Conservation (phyloP, 2,888 invertebrate species). For the Conistra vaccinii region DNA sequence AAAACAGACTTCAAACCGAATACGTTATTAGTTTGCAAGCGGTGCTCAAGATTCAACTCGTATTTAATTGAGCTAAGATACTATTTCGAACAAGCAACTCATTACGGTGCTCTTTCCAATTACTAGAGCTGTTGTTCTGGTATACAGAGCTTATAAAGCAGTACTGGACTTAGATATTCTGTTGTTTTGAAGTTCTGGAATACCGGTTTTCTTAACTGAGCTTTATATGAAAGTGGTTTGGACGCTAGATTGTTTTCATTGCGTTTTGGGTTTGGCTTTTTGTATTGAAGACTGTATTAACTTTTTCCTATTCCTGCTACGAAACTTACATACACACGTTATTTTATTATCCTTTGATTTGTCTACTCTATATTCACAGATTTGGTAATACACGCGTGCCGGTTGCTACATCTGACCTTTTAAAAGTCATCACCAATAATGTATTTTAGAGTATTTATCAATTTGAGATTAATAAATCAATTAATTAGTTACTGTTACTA, state of each 20-base stretch:
- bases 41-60: slow-evolving; percentile 29
- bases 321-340: not conserved
- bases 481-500: not conserved
- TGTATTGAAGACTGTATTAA: not conserved
- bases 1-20: slow-evolving; percentile 18
- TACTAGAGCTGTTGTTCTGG: slow-evolving; percentile 14
- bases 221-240: not conserved
- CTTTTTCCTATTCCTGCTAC: not conserved
- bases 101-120: slow-evolving; percentile 46
- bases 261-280: not conserved
- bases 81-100: slow-evolving; percentile 49
- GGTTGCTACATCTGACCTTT: not conserved
- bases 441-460: not conserved
- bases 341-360: not conserved
- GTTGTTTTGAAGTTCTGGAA: slow-evolving; percentile 12
- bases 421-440: not conserved
- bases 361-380: not conserved
- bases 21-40: slow-evolving; percentile 9
- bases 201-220: slow-evolving; percentile 7
- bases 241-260: not conserved
- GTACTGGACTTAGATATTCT: slow-evolving; percentile 7
- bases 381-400: not conserved
- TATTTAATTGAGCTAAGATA: slow-evolving; percentile 42
- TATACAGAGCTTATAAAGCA: slow-evolving; percentile 21
- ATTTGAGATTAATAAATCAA: slow-evolving; percentile 5